Conservation (phyloP, 2,888 invertebrate genomes). For the Labia minor region DNA sequence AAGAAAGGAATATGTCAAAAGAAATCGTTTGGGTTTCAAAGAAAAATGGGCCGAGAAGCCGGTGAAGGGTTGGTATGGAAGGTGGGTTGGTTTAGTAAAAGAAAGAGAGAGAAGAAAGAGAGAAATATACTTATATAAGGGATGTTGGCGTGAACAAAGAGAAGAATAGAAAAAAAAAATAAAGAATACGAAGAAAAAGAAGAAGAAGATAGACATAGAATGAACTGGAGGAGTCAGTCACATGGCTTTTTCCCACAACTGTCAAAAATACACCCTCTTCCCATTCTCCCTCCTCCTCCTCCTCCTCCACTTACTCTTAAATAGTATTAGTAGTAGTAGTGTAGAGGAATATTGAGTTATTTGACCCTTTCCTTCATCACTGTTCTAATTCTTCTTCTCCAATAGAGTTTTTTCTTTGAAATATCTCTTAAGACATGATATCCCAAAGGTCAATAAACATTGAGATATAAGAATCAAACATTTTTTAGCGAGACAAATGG, state of each 20-base stretch:
- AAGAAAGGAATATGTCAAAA: slow-evolving; percentile 7
- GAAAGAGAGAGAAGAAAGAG: no score
- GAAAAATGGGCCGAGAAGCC: neutral
- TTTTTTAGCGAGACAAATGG: no score
- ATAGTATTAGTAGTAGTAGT: no score
- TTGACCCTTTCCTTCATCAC: neutral
- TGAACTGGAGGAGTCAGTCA: neutral
- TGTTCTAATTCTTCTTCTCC: neutral
- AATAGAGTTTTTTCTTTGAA: neutral
- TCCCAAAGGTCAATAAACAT: no score
- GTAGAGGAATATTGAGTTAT: neutral
- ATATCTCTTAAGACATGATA: no score
- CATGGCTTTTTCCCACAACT: neutral
- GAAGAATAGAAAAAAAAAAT: neutral
- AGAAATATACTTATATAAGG: no score
- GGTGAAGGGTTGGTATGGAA: no score
- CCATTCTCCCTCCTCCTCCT: no score
- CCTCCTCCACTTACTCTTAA: no score
- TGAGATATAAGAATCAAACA: no score
- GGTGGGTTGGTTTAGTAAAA: no score
- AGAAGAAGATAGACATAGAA: neutral
- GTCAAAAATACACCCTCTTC: neutral
- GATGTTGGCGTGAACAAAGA: no score
- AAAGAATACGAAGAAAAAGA: neutral
- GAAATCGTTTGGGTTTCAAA: neutral